A percentile compares a stretch with the other conserved stretches of the same genome.
Evolutionary conservation across 2,888 invertebrate genomes (phyloP).

Genomic region (Amaurobius ferox): DNA sequence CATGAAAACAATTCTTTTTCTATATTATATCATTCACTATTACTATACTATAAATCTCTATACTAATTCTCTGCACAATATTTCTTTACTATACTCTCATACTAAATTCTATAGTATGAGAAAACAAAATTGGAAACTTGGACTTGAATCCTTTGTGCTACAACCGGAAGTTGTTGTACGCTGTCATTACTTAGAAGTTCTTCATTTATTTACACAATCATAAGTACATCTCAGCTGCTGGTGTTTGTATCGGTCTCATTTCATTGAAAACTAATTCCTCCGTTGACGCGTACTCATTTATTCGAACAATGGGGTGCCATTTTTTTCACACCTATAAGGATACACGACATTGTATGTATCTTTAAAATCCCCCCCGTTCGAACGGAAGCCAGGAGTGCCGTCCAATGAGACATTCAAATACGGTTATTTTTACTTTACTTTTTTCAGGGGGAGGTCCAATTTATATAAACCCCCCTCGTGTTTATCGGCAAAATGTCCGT

Average conservation of each 20-base stretch:
- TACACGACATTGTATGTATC: not conserved
- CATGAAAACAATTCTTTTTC: too few species aligned
- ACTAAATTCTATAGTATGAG: too few species aligned
- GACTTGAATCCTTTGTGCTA: too few species aligned
- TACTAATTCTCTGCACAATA: too few species aligned
- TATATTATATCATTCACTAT: too few species aligned
- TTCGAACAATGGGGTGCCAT: not conserved
- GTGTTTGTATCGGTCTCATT: too few species aligned
- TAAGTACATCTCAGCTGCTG: not conserved
- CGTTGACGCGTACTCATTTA: not conserved
- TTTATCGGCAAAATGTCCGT: slow-evolving; percentile 58
- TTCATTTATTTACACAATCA: not conserved
- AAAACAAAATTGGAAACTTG: too few species aligned
- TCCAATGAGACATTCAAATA: slow-evolving; percentile 1
- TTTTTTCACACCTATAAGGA: not conserved
- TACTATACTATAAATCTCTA: too few species aligned
- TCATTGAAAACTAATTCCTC: not conserved
- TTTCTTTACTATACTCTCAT: too few species aligned
- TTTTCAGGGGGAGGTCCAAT: slow-evolving; percentile 33
- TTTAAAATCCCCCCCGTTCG: slow-evolving; percentile 18
- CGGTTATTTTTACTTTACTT: slow-evolving; percentile 1
- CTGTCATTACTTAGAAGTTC: too few species aligned
- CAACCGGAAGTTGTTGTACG: not conserved
- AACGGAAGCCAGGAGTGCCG: not conserved
- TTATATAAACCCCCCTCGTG: slow-evolving; percentile 58